Evolutionary conservation across 2,113 vertebrate genomes (phyloP), one percentile per base, ranked within the genome.

Genomic region (Empidonax alnorum): DNA sequence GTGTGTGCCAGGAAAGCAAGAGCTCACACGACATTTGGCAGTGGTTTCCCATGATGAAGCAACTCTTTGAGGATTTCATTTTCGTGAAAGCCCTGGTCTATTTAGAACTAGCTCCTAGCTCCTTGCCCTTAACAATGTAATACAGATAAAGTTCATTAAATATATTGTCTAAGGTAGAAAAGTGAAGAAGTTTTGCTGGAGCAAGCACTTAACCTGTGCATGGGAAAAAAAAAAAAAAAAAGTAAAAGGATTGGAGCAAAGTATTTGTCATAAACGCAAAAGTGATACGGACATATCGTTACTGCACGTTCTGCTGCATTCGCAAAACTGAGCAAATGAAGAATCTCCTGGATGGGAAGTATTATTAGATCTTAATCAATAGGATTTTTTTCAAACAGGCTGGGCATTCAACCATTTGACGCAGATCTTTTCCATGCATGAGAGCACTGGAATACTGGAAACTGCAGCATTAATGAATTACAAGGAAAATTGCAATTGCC

Each of bases 21-120:
- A 94, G 75, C 79, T 94, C 84, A 73, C 85, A 78, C 1, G 9
- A 91, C 39, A 81, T 92, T 95, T 96, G 95, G 93, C 94, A 90
- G 62, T 33, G 46, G 75, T 96, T 97, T 96, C 90, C 69, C 76
- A 80, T 82, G 94, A 96, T 95, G 86, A 95, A 96, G 91, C 93
- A 95, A 58, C 47, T 91, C 91, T 66, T 69, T 3, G 6, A n/a
- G 72, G 33, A 56, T 88, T 94, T 97, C 82, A 97, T 96, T 95
- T 97, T 92, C 7, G 3, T 96, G 94, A 97, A 97, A 97, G 94
- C 93, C n/a, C 19, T 27, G 25, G n/a, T 55, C 72, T 80, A 42
- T 90, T 94, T 92, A 89, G 55, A 91, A 87, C 63, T 92, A 86
- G 59, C 30, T 94, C 47, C 76, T 89, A 88, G 52, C n/a, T 94